Percentiles rank a stretch among this genome's conserved stretches.
Evolutionary conservation across 2,113 vertebrate species (phyloP).

Genomic region (Xenopus tropicalis): DNA sequence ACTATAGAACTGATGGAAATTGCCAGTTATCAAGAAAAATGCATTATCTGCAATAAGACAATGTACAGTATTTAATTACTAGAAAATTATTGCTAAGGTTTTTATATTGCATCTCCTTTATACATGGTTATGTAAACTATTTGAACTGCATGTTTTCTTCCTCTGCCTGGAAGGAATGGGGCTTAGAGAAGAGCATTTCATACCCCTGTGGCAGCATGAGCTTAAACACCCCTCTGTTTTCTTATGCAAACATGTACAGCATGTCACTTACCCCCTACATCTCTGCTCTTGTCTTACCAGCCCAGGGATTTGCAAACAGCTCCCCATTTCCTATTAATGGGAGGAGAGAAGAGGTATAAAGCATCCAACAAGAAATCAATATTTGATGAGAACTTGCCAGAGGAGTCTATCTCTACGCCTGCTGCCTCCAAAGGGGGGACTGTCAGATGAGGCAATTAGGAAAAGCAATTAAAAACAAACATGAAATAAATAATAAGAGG

Average conservation of each 20-base stretch:
- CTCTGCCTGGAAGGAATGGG: no score
- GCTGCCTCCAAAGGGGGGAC: constrained; percentile 52
- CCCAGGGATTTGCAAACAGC: constrained; percentile 25
- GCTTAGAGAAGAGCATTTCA: no score
- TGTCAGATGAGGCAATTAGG: constrained; percentile 59
- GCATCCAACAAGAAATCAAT: constrained; percentile 51
- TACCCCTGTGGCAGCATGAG: neutral
- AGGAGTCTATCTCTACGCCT: constrained; percentile 53
- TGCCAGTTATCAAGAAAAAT: no score
- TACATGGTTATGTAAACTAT: no score
- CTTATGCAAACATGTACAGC: constrained; percentile 11
- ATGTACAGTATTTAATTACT: no score
- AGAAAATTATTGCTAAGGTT: no score
- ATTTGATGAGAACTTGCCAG: constrained; percentile 60
- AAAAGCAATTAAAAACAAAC: constrained; percentile 56
- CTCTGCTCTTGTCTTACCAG: neutral
- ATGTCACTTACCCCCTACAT: neutral
- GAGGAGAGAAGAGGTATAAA: constrained; percentile 28
- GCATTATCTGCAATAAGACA: no score
- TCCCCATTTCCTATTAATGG: constrained; percentile 26
- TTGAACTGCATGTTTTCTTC: no score
- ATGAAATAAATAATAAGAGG: constrained; percentile 42
- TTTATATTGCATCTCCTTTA: no score
- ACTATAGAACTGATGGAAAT: no score
- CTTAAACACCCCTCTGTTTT: neutral